Evolutionary conservation across 2,113 vertebrate genomes (phyloP), one percentile per base, ranked within the genome.

Genomic region (Embiotoca jacksoni): DNA sequence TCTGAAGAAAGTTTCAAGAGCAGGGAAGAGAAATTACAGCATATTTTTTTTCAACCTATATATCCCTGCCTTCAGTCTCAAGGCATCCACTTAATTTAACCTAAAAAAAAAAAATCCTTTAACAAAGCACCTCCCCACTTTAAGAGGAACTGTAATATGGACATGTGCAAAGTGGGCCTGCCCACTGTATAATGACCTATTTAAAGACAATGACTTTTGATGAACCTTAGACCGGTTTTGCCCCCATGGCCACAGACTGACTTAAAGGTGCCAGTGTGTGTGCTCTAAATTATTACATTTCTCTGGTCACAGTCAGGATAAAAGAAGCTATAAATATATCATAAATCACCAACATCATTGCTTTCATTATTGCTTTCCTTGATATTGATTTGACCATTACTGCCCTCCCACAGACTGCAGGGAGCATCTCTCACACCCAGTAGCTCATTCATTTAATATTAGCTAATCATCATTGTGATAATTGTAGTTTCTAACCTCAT

Each of bases 401-500:
- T 64, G 35, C 54, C 59, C 47, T 69, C n/a, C 61, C 30, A 31
- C 16, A 81, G 67, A 83, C 80, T 76, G 59, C 52, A 53, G 36
- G 46, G 66, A 76, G 62, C 54, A 30, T 49, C 44, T 59, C n/a
- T 65, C 59, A 49, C 54, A 44, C 67, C 59, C 80, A 79, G 69
- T 6, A 56, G 72, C 80, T 52, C 16, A 55, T 82, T 83, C 46
- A 67, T 81, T 85, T 78, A 66, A 30, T 57, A 33, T 70, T 49
- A 53, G 60, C 57, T 61, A 67, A 83, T 89, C 44, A 74, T 75
- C 44, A 75, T n/a, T 47, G 52, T 66, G 71, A 69, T 47, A 62
- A 89, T 84, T 79, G 39, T 65, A 65, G 44, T 73, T 81, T 85
- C 44, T 66, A 76, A 72, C 60, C 69, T 82, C 75, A 81, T 91